Percentiles rank a stretch among this genome's conserved stretches.
Evolutionary conservation across 30 jellyfish, hydroid and myxozoan species (phyloP).

Genomic region (Haliclystus octoradiatus): DNA sequence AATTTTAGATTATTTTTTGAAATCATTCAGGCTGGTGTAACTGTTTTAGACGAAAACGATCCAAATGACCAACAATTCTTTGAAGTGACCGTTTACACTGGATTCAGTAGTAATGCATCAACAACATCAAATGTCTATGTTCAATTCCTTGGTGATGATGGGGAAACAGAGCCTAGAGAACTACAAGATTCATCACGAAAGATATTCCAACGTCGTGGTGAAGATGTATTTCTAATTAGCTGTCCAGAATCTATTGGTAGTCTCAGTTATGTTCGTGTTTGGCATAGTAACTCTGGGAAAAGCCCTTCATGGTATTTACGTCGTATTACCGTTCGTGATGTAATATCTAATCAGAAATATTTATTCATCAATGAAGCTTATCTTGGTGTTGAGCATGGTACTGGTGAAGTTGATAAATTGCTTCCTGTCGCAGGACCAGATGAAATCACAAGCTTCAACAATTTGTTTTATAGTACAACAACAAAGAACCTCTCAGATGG

Average conservation of each 20-base stretch:
- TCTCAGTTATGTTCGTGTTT: slow-evolving; percentile 46
- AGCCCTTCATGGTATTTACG: slow-evolving; percentile 89
- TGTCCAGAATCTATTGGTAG: slow-evolving; percentile 75
- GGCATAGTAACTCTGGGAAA: slow-evolving; percentile 94
- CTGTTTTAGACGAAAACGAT: slow-evolving; percentile 74
- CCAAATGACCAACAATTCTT: slow-evolving; percentile 66
- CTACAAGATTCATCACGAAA: slow-evolving; percentile 30
- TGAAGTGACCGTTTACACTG: slow-evolving; percentile 89
- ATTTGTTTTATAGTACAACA: slow-evolving; percentile 74
- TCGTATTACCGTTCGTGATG: slow-evolving; percentile 63
- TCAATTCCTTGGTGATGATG: slow-evolving; percentile 85
- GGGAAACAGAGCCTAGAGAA: slow-evolving; percentile 70
- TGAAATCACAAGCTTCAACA: slow-evolving; percentile 75
- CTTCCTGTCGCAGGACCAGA: slow-evolving; percentile 91
- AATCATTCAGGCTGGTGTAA: slow-evolving; percentile 91
- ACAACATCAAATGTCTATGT: slow-evolving; percentile 78
- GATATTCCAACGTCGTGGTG: slow-evolving; percentile 65
- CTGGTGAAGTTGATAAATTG: slow-evolving; percentile 66
- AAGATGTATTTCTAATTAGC: slow-evolving; percentile 78
- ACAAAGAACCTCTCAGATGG: slow-evolving; percentile 73
- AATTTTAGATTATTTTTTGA: too few relatives aligned
- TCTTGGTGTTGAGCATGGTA: slow-evolving; percentile 89
- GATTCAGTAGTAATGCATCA: slow-evolving; percentile 67
- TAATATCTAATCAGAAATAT: slow-evolving; percentile 60
- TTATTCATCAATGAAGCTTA: slow-evolving; percentile 65